A percentile compares a stretch with the other conserved stretches of the same genome.
Evolutionary conservation across 2,797 vertebrate species (phyloP).

Genomic region (Lates japonicus): DNA sequence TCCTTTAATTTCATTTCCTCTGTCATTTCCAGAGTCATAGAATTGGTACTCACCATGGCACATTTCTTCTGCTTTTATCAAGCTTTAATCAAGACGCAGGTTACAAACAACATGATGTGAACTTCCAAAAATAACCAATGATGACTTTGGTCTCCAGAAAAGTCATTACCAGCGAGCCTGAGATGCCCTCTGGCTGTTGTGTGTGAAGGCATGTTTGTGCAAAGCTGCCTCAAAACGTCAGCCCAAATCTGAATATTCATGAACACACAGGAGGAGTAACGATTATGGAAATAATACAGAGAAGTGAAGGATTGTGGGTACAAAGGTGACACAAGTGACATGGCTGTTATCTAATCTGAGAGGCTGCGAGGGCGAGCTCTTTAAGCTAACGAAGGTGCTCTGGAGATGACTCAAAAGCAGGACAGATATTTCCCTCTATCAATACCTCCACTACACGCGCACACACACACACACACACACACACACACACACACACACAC

Average conservation of each 20-base stretch:
- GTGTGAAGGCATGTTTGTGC: slow-evolving; percentile 24
- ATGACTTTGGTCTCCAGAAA: slow-evolving; percentile 45
- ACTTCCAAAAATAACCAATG: slow-evolving; percentile 54
- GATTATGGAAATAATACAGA: slow-evolving; percentile 47
- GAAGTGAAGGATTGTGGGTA: slow-evolving; percentile 9
- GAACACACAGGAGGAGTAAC: slow-evolving; percentile 38
- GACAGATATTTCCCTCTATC: slow-evolving; percentile 21
- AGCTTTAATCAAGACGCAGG: slow-evolving; percentile 13
- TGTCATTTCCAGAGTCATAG: background rate
- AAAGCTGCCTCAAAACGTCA: slow-evolving; percentile 40
- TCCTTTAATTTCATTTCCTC: background rate
- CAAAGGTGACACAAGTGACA: slow-evolving; percentile 19
- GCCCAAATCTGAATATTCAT: slow-evolving; percentile 57
- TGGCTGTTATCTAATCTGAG: background rate
- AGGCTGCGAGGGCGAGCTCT: slow-evolving; percentile 3
- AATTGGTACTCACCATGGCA: background rate
- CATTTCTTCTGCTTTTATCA: slow-evolving; percentile 25
- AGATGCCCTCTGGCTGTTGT: slow-evolving; percentile 40
- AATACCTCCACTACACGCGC: slow-evolving; percentile 21
- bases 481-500: slow-evolving; percentile 11
- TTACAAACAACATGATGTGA: slow-evolving; percentile 25
- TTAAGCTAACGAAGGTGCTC: slow-evolving; percentile 13
- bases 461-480: slow-evolving; percentile 16
- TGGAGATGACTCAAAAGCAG: background rate
- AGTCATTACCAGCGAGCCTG: slow-evolving; percentile 26